Base-by-base conservation (phyloP, 2,113 vertebrate species). In the Pleuronectes platessa region DNA sequence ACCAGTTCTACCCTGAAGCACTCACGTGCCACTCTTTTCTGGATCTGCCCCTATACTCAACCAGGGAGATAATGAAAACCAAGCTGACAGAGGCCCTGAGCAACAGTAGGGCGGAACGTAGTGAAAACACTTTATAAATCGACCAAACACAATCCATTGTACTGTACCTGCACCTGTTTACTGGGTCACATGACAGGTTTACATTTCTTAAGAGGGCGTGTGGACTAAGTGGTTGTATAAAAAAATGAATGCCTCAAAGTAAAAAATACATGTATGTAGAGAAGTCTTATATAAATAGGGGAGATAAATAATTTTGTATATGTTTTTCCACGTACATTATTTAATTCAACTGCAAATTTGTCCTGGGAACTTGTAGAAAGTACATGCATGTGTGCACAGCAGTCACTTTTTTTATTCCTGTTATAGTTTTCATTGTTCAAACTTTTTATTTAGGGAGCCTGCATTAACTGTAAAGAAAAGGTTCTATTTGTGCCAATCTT, bases 41-140 rank as follows among this genome's bases (percentile, higher is more conserved):
- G 53, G 67, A 61, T 2, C 93, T 96, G 47, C 92, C 92, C 10
- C 26, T 71, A 0, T 92, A 91, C 40, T 91, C 92, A 4, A 26
- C 77, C 0, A 91, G 84, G 74, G 78, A 90, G 42, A 80, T 82
- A 55, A 82, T 96, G 27, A 72, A 84, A 64, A 75, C 78, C 63
- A 93, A 88, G 0, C 91, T 96, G 21, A 84, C 80, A 0, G 82
- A 70, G 21, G 94, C 94, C 4, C 86, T 96, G 69, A 86, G 53
- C 64, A 74, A 23, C 76, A 78, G 71, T 73, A 71, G 27, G 27
- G 31, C 6, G 31, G 6, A 31, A 31, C 31, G 31, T 8, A 31
- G 31, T 1, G 26, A 27, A 27, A 27, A 27, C 26, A 27, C 26
- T 27, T 4, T 27, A 0, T 31, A 31, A 31, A 31, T 31, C 27